phyloP scores from a whole-genome alignment of 92 coral and sea anemone species.

The Chrysogorgia sp. region DNA sequence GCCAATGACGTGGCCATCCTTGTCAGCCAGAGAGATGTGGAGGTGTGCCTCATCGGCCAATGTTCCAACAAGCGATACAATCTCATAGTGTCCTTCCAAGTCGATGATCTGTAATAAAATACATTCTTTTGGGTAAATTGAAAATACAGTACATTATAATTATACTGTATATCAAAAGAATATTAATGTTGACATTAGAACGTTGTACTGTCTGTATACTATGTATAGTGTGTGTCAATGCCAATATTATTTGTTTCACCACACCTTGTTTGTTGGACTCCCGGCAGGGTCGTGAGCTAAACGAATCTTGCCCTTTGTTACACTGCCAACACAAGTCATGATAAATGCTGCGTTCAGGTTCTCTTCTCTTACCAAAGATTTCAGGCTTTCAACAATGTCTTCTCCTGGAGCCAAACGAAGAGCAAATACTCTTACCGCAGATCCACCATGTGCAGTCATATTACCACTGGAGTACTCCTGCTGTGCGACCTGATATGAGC shows the following conservation, averaged over 20 bases:
- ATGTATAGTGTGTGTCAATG: not conserved
- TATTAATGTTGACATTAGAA: too few species aligned
- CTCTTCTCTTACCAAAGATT: conserved; percentile 54
- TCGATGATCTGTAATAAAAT: not conserved
- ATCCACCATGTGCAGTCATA: not conserved
- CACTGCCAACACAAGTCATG: conserved; percentile 91
- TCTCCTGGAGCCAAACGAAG: conserved; percentile 83
- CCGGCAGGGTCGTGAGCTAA: conserved; percentile 63
- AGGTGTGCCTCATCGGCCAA: conserved; percentile 80
- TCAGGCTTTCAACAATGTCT: conserved; percentile 63
- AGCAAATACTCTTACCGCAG: conserved; percentile 45
- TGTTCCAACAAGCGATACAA: conserved; percentile 91
- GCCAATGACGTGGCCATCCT: conserved; percentile 75
- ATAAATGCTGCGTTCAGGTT: conserved; percentile 76
- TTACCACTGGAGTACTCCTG: not conserved
- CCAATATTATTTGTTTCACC: not conserved
- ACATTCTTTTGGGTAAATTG: not conserved
- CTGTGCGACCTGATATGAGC: not conserved
- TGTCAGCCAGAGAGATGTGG: conserved; percentile 77
- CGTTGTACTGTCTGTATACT: not conserved
- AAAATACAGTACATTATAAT: too few species aligned
- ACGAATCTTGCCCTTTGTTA: conserved; percentile 73
- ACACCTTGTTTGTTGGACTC: conserved; percentile 35
- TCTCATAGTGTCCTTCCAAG: conserved; percentile 62
- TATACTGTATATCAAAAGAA: too few species aligned